Conservation (phyloP, 2,797 vertebrate genomes). For the Macroramphosus scolopax region DNA sequence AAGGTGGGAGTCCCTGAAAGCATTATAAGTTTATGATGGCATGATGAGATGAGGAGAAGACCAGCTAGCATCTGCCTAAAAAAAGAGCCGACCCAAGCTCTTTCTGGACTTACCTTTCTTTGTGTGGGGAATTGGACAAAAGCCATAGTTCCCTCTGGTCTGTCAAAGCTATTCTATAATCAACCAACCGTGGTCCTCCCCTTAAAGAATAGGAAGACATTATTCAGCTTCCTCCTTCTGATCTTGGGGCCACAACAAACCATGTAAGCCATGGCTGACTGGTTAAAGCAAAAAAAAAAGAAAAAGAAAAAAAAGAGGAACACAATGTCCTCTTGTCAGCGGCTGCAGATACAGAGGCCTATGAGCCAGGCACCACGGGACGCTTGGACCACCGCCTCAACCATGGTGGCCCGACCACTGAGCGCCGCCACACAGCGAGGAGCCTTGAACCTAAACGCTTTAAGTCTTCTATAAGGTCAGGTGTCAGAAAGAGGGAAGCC, state of each 20-base stretch:
- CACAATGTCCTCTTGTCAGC: constrained; percentile 77
- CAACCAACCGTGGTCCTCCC: constrained; percentile 80
- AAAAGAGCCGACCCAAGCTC: constrained; percentile 65
- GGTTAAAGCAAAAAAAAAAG: constrained; percentile 69
- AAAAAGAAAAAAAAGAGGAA: constrained; percentile 47
- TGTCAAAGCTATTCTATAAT: constrained; percentile 83
- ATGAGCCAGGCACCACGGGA: constrained; percentile 66
- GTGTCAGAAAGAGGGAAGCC: constrained; percentile 38
- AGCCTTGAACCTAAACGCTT: constrained; percentile 59
- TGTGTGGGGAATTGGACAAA: constrained; percentile 79
- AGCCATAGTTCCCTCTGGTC: constrained; percentile 80
- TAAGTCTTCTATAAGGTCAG: constrained; percentile 39
- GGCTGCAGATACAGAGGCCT: constrained; percentile 64
- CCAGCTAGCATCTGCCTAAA: constrained; percentile 70
- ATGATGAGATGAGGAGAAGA: constrained; percentile 70
- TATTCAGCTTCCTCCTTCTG: constrained; percentile 84
- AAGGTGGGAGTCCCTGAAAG: constrained; percentile 64
- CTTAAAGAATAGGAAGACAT: constrained; percentile 84
- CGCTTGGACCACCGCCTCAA: constrained; percentile 47
- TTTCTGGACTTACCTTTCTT: constrained; percentile 72
- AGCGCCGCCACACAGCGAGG: constrained; percentile 59
- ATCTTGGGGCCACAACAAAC: constrained; percentile 82
- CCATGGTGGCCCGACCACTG: constrained; percentile 60
- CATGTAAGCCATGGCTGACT: constrained; percentile 80
- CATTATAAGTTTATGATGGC: constrained; percentile 70